These are phyloP conservation scores for Cryptocephalus primarius DNA, from an alignment of 2,888 invertebrate genomes.

Conservation along the genomic window DNA sequence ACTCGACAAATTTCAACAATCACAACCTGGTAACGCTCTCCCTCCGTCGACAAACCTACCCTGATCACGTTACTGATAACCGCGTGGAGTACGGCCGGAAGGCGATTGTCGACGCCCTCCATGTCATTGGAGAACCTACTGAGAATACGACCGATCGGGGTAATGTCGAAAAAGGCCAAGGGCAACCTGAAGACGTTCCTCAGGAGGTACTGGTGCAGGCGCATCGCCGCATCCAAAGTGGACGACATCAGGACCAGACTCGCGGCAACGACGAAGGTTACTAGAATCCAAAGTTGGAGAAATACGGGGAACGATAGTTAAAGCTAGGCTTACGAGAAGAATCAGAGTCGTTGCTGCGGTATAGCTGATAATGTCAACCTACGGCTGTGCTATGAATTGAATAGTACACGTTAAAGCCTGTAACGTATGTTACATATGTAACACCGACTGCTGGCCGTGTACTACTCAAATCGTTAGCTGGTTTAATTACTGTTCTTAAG, in stretches of 20 bases:
- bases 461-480: too few relatives aligned
- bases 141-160: conserved; percentile 64
- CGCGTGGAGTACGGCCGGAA: conserved; percentile 20
- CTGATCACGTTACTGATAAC: too few relatives aligned
- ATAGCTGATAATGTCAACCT: too few relatives aligned
- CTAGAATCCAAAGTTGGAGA: conserved; percentile 32
- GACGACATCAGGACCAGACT: conserved; percentile 35
- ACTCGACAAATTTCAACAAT: too few relatives aligned
- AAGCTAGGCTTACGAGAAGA: not conserved
- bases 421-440: too few relatives aligned
- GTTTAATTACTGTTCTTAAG: too few relatives aligned
- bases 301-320: not conserved
- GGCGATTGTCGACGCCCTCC: conserved; percentile 56
- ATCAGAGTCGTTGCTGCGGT: not conserved
- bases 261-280: conserved; percentile 39
- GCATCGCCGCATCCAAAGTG: conserved; percentile 44
- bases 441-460: too few relatives aligned
- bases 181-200: conserved; percentile 53
- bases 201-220: conserved; percentile 49
- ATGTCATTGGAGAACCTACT: conserved; percentile 66
- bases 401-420: too few relatives aligned
- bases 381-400: too few relatives aligned
- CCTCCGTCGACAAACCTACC: too few relatives aligned
- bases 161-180: conserved; percentile 66
- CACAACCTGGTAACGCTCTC: too few relatives aligned